Evolutionary conservation across 2,888 invertebrate genomes (phyloP).

Genomic region (Parthenolecanium corni): DNA sequence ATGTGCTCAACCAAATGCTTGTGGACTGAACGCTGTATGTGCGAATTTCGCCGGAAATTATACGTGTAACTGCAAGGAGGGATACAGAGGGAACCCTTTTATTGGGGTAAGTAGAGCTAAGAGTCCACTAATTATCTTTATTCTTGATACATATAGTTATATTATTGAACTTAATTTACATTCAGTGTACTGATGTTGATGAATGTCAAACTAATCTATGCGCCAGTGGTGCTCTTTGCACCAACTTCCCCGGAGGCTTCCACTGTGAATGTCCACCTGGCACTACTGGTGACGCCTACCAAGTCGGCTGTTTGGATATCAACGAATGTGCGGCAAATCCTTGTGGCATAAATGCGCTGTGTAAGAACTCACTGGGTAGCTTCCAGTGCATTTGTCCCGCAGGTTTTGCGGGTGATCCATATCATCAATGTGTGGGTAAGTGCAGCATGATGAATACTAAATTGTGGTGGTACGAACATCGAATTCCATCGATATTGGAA

Average conservation of each 20-base stretch:
- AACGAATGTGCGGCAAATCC: slow-evolving; percentile 59
- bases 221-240: slow-evolving; percentile 65
- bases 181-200: slow-evolving; percentile 67
- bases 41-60: slow-evolving; percentile 76
- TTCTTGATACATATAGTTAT: too few relatives aligned
- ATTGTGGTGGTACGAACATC: too few relatives aligned
- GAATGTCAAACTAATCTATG: slow-evolving; percentile 68
- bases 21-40: slow-evolving; percentile 70
- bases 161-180: neutral
- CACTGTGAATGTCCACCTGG: slow-evolving; percentile 76
- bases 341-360: slow-evolving; percentile 69
- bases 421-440: slow-evolving; percentile 60
- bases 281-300: slow-evolving; percentile 65
- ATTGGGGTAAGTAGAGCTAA: slow-evolving; percentile 52
- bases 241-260: slow-evolving; percentile 65
- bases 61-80: slow-evolving; percentile 70
- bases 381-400: slow-evolving; percentile 71
- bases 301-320: slow-evolving; percentile 57
- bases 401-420: slow-evolving; percentile 70
- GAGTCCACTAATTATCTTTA: too few relatives aligned
- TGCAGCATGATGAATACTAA: neutral
- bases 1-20: slow-evolving; percentile 66
- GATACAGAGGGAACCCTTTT: slow-evolving; percentile 73
- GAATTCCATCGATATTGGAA: too few relatives aligned
- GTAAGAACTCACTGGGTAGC: slow-evolving; percentile 65